phyloP scores from a whole-genome alignment of 2,888 invertebrate species.

The Petrolisthes cinctipes region DNA sequence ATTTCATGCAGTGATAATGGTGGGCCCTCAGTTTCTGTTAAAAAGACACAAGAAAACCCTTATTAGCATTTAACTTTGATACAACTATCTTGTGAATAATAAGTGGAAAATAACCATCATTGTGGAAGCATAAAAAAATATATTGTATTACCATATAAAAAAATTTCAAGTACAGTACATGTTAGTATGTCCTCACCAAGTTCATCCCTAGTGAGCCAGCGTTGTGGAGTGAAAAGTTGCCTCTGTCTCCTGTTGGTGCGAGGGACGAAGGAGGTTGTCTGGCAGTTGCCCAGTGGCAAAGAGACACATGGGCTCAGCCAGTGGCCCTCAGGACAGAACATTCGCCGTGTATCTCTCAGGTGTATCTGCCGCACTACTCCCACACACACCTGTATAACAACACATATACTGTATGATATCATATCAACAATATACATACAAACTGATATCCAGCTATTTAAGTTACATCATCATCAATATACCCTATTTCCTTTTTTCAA shows the following conservation, averaged over 20 bases:
- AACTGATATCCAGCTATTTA: too few relatives aligned
- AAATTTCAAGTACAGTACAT: too few relatives aligned
- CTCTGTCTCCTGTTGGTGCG: constrained; percentile 70
- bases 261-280: constrained; percentile 70
- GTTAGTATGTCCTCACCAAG: constrained; percentile 68
- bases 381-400: constrained; percentile 55
- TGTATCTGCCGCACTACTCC: constrained; percentile 78
- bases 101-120: background rate
- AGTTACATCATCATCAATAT: too few relatives aligned
- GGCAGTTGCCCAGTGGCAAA: constrained; percentile 68
- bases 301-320: constrained; percentile 75
- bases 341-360: constrained; percentile 85
- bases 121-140: background rate
- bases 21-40: constrained; percentile 67
- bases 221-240: constrained; percentile 74
- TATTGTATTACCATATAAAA: background rate
- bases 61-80: too few relatives aligned
- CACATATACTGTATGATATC: background rate
- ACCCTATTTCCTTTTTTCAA: too few relatives aligned
- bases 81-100: background rate
- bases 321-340: constrained; percentile 80
- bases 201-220: constrained; percentile 75
- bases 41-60: background rate
- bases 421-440: too few relatives aligned
- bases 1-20: constrained; percentile 66